Evolutionary conservation across 2,888 invertebrate species (phyloP).

Genomic region (Pecten maximus): DNA sequence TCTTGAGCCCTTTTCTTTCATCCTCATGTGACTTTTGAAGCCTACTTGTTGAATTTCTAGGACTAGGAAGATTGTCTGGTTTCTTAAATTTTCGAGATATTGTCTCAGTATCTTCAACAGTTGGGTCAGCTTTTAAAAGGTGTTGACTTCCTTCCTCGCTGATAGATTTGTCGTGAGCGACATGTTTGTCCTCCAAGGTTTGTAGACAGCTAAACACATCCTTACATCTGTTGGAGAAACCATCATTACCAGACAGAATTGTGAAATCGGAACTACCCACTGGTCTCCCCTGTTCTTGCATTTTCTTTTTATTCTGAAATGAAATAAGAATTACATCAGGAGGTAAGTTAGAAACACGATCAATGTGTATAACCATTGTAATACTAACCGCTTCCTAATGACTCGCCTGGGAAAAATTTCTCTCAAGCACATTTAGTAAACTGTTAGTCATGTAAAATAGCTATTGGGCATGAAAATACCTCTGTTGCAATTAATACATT

Average conservation of each 20-base stretch:
- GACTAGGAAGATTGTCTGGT: slow-evolving; percentile 40
- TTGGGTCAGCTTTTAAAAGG: slow-evolving; percentile 56
- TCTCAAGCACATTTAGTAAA: neutral
- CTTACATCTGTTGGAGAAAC: slow-evolving; percentile 61
- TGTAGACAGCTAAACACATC: slow-evolving; percentile 69
- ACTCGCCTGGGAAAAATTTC: too few species aligned
- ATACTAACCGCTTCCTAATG: too few species aligned
- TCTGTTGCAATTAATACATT: too few species aligned
- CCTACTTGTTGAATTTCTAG: neutral
- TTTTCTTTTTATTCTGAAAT: neutral
- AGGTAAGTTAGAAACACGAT: neutral
- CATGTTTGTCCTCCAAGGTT: slow-evolving; percentile 69
- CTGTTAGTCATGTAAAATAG: neutral
- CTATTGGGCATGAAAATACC: too few species aligned
- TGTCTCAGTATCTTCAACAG: slow-evolving; percentile 53
- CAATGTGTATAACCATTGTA: neutral
- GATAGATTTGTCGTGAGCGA: slow-evolving; percentile 63
- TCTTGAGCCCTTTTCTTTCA: neutral
- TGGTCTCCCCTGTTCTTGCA: neutral
- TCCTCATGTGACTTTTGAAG: neutral
- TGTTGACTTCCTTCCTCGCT: slow-evolving; percentile 50
- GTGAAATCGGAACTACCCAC: slow-evolving; percentile 36
- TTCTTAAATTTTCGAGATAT: slow-evolving; percentile 55
- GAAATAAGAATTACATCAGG: neutral
- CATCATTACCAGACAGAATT: slow-evolving; percentile 42